Percentiles rank a stretch among this genome's conserved stretches.
Evolutionary conservation across 2,797 vertebrate genomes (phyloP).

Genomic region (Spinus olivaceus): DNA sequence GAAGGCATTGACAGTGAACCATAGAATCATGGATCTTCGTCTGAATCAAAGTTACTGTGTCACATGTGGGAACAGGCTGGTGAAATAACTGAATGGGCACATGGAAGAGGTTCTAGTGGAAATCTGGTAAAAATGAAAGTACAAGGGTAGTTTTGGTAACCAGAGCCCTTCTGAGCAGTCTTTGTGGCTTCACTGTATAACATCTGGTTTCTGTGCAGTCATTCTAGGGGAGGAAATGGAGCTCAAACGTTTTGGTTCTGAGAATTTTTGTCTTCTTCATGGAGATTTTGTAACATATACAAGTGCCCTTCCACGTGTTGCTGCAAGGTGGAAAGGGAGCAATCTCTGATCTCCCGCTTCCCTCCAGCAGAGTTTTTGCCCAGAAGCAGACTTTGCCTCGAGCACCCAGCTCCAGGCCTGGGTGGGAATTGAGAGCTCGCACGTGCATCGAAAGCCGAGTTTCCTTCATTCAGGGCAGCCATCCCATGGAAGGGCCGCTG

Average conservation of each 20-base stretch:
- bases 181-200: not conserved
- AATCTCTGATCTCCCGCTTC: not conserved
- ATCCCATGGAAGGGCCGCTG: rapidly evolving
- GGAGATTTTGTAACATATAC: rapidly evolving
- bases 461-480: rapidly evolving
- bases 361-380: not conserved
- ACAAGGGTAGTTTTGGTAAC: not conserved
- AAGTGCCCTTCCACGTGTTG: not conserved
- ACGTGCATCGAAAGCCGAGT: rapidly evolving
- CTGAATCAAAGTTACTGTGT: not conserved
- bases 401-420: not conserved
- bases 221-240: not conserved
- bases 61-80: not conserved
- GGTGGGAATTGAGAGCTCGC: rapidly evolving
- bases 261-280: not conserved
- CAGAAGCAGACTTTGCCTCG: not conserved
- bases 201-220: not conserved
- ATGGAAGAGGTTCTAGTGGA: not conserved
- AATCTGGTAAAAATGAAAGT: not conserved
- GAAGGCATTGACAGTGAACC: not conserved
- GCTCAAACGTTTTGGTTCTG: not conserved
- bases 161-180: not conserved
- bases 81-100: not conserved
- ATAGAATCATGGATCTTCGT: rapidly evolving
- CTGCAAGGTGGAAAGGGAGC: not conserved